phyloP scores from a whole-genome alignment of 1,140 invertebrate genomes.

The Stegodyphus dumicola region DNA sequence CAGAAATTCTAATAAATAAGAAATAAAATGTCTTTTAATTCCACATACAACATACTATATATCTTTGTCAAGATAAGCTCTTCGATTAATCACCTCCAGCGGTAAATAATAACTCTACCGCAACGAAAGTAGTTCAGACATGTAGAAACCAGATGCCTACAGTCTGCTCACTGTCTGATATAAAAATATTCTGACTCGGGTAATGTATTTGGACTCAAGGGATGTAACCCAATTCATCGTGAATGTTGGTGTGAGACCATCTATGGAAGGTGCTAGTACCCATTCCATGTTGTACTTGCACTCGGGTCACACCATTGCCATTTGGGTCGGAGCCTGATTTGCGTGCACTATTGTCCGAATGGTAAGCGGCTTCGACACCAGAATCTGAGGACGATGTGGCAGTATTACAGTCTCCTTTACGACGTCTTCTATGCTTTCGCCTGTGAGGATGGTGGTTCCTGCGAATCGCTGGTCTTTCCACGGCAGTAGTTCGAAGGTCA shows the following conservation, averaged over 20 bases:
- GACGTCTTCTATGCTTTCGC: conserved; percentile 24
- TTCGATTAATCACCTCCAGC: no score
- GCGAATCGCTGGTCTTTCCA: conserved; percentile 10
- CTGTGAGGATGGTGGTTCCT: neutral
- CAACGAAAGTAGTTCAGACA: no score
- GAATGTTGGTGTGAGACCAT: conserved; percentile 63
- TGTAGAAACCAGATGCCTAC: no score
- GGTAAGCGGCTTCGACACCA: conserved; percentile 54
- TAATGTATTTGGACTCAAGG: conserved; percentile 28
- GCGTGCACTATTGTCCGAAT: conserved; percentile 33
- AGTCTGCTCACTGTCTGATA: no score
- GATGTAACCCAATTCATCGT: conserved; percentile 62
- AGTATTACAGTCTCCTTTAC: neutral
- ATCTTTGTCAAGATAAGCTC: no score
- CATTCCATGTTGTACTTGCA: conserved; percentile 49
- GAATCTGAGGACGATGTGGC: conserved; percentile 41
- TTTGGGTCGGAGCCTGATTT: conserved; percentile 24
- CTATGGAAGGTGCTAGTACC: conserved; percentile 40
- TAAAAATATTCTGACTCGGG: no score
- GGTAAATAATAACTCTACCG: no score
- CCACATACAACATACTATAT: no score
- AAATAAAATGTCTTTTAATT: no score
- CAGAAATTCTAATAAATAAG: no score
- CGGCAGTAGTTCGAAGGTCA: conserved; percentile 28
- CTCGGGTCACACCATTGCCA: conserved; percentile 22